phyloP scores from a whole-genome alignment of 1,140 invertebrate genomes.

The Apolygus lucorum region DNA sequence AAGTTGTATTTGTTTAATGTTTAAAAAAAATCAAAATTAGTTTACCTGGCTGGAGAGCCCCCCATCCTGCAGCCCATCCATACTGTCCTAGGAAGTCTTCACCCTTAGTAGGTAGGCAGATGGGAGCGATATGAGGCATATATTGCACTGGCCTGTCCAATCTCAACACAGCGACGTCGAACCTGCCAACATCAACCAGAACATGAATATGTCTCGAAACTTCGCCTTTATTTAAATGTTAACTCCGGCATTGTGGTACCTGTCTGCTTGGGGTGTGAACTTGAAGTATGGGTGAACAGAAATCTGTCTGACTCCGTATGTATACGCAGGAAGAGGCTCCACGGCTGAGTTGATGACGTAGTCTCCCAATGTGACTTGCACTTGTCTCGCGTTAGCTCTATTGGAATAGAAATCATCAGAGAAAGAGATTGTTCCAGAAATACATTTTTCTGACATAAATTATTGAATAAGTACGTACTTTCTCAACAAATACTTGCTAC shows the following conservation, averaged over 20 bases:
- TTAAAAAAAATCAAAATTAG: not conserved
- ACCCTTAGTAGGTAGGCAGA: conserved; percentile 83
- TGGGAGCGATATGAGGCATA: conserved; percentile 85
- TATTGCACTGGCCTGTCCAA: conserved; percentile 79
- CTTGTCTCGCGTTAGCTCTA: conserved; percentile 75
- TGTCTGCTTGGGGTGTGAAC: conserved; percentile 71
- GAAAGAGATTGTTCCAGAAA: no score
- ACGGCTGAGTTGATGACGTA: conserved; percentile 88
- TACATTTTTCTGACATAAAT: no score
- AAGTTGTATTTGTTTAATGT: no score
- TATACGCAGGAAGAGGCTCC: conserved; percentile 80
- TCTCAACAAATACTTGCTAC: no score
- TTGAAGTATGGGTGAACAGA: conserved; percentile 90
- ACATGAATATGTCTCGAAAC: not conserved
- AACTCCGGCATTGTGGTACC: conserved; percentile 16
- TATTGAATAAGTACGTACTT: no score
- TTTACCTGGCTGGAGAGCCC: conserved; percentile 68
- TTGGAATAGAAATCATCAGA: no score
- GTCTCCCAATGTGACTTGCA: conserved; percentile 85
- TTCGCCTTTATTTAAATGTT: not conserved
- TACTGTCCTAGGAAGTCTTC: conserved; percentile 83
- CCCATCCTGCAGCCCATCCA: conserved; percentile 90
- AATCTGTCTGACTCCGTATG: conserved; percentile 79
- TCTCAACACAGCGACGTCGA: conserved; percentile 84
- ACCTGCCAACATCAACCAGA: conserved; percentile 39